Evolutionary conservation across 30 jellyfish, hydroid and myxozoan species (phyloP).

Genomic region (Nemopilema nomurai): DNA sequence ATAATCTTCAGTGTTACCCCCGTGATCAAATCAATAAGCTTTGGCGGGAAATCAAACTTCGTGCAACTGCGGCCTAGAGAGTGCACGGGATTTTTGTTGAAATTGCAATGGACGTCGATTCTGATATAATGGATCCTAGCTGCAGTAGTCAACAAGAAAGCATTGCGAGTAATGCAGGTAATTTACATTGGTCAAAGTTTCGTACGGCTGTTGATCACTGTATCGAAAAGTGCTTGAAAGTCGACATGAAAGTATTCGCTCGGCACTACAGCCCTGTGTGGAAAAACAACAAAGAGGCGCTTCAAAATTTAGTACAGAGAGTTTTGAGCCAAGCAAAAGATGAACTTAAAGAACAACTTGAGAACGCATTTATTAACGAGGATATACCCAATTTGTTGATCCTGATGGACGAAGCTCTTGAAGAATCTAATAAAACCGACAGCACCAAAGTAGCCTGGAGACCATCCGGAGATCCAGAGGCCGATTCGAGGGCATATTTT

Average conservation of each 20-base stretch:
- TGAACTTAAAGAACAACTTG: constrained; percentile 27
- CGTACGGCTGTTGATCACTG: constrained; percentile 20
- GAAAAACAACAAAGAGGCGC: constrained; percentile 44
- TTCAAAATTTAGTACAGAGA: constrained; percentile 22
- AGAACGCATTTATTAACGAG: constrained; percentile 10
- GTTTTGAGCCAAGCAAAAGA: constrained; percentile 20
- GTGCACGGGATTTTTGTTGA: not conserved
- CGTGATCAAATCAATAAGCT: not conserved
- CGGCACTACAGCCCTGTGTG: constrained; percentile 30
- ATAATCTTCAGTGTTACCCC: not conserved
- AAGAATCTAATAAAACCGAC: constrained; percentile 16
- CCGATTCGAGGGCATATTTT: constrained; percentile 55
- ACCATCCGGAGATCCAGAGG: constrained; percentile 67
- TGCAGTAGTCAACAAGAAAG: not conserved
- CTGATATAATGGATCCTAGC: not conserved
- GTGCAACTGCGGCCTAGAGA: not conserved
- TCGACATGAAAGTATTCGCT: constrained; percentile 27
- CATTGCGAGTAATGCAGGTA: no score
- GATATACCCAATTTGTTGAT: constrained; percentile 5
- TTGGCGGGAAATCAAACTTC: constrained; percentile 57
- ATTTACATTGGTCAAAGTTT: not conserved
- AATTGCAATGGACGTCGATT: not conserved
- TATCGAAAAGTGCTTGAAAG: constrained; percentile 41
- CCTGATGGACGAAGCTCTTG: constrained; percentile 20
- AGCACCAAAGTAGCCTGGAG: constrained; percentile 44